phyloP scores from a whole-genome alignment of 2,888 invertebrate species.

The Rugalucina vietnamica region DNA sequence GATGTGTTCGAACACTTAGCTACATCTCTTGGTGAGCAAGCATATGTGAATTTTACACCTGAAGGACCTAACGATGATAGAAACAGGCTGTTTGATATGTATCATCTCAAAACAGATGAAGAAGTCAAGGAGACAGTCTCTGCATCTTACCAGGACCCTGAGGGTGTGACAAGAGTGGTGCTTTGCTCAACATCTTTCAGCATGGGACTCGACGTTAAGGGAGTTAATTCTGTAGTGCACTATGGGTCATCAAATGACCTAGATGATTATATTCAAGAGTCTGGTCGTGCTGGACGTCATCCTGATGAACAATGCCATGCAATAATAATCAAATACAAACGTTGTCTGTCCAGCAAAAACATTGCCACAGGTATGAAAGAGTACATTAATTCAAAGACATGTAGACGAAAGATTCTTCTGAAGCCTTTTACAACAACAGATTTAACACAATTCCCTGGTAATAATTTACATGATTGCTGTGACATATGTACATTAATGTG shows the following conservation, averaged over 20 bases:
- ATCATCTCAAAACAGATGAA: slow-evolving; percentile 38
- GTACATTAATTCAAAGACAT: background rate
- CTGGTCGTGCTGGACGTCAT: slow-evolving; percentile 39
- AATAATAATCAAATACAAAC: slow-evolving; percentile 32
- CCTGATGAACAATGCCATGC: slow-evolving; percentile 13
- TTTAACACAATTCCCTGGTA: background rate
- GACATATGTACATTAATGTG: background rate
- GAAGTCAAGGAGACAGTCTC: slow-evolving; percentile 19
- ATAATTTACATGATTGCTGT: background rate
- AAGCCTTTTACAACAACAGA: background rate
- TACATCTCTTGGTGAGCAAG: slow-evolving; percentile 1
- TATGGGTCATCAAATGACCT: slow-evolving; percentile 38
- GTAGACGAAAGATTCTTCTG: background rate
- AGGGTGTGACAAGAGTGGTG: slow-evolving; percentile 32
- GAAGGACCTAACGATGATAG: slow-evolving; percentile 26
- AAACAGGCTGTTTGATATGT: slow-evolving; percentile 42
- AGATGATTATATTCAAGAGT: slow-evolving; percentile 40
- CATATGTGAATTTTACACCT: slow-evolving; percentile 22
- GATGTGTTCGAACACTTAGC: slow-evolving; percentile 40
- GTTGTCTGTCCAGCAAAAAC: slow-evolving; percentile 28
- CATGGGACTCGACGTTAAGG: slow-evolving; percentile 47
- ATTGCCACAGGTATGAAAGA: slow-evolving; percentile 35
- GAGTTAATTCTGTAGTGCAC: slow-evolving; percentile 34
- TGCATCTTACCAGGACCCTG: slow-evolving; percentile 16
- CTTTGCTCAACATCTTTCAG: slow-evolving; percentile 47